These are phyloP conservation scores for Austrolebias charrua DNA, from an alignment of 2,797 vertebrate species.

Conservation along the genomic window DNA sequence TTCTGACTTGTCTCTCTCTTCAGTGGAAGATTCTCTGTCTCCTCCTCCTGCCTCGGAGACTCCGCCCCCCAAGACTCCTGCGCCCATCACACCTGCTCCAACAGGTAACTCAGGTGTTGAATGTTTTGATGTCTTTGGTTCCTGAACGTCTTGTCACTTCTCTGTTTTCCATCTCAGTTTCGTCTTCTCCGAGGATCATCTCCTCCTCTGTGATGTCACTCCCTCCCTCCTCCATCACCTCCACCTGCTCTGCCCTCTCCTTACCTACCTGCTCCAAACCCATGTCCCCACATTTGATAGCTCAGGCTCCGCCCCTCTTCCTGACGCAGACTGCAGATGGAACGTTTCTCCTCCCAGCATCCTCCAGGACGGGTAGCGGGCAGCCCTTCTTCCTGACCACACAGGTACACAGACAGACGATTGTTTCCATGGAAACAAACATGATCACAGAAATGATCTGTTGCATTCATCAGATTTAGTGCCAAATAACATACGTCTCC, in stretches of 20 bases:
- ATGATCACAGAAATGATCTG: too few relatives aligned
- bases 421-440: neutral
- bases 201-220: neutral
- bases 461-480: too few relatives aligned
- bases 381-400: constrained; percentile 57
- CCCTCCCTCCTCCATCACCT: neutral
- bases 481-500: too few relatives aligned
- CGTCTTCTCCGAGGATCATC: neutral
- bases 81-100: constrained; percentile 13
- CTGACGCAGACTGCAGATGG: constrained; percentile 57
- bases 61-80: constrained; percentile 27
- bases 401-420: constrained; percentile 53
- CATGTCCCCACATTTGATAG: constrained; percentile 14
- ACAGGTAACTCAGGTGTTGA: constrained; percentile 35
- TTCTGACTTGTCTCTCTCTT: constrained; percentile 8
- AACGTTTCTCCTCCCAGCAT: constrained; percentile 59
- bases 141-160: neutral
- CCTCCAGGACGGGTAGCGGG: neutral
- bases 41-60: constrained; percentile 49
- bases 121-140: neutral
- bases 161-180: constrained; percentile 14
- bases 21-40: constrained; percentile 50
- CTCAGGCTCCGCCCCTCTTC: constrained; percentile 50
- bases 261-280: neutral
- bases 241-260: constrained; percentile 1